A percentile compares a stretch with the other conserved stretches of the same genome.
Conservation (phyloP, 2,113 vertebrate genomes). For the Grus americana region DNA sequence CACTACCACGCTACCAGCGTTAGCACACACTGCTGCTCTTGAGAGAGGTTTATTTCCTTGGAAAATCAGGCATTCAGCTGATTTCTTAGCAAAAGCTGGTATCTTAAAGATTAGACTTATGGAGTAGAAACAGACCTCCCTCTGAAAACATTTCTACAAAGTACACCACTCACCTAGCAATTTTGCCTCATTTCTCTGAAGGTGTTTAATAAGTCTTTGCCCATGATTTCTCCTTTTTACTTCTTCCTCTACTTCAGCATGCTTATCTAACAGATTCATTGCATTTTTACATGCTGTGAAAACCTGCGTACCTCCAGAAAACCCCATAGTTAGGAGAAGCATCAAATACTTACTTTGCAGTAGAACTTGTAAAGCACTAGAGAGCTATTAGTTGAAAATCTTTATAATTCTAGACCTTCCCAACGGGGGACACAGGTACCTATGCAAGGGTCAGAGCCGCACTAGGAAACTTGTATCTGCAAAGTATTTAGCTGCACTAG, state of each 20-base stretch:
- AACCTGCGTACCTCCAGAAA: background rate
- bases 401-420: background rate
- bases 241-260: background rate
- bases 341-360: background rate
- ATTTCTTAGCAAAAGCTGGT: background rate
- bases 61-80: background rate
- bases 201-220: background rate
- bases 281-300: background rate
- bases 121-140: background rate
- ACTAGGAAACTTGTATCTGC: background rate
- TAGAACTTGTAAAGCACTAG: background rate
- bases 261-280: background rate
- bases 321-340: background rate
- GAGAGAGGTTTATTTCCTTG: background rate
- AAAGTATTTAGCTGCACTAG: background rate
- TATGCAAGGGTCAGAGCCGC: background rate
- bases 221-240: background rate
- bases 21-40: background rate
- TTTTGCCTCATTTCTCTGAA: background rate
- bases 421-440: background rate
- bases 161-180: background rate
- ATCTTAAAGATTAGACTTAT: background rate
- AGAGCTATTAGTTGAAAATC: background rate
- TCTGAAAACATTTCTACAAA: background rate
- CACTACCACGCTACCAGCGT: fast-evolving